phyloP scores from a whole-genome alignment of 2,113 vertebrate species.

The Etheostoma spectabile region DNA sequence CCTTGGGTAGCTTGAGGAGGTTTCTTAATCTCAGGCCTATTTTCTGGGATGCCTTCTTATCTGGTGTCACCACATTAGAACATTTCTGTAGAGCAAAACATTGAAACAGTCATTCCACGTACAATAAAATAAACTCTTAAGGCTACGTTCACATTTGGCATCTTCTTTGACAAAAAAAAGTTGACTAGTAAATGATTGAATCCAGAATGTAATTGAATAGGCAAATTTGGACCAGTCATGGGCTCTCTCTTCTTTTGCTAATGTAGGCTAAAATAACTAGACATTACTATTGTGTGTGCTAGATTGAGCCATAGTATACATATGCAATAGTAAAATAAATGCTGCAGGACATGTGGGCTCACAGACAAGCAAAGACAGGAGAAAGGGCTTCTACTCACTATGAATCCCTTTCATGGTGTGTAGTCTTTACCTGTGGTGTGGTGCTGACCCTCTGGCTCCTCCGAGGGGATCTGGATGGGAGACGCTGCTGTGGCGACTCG shows the following conservation, averaged over 20 bases:
- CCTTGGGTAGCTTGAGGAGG: conserved; percentile 97
- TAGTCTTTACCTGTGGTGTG: conserved; percentile 88
- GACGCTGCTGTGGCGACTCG: conserved; percentile 82
- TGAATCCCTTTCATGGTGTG: neutral
- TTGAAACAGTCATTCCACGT: conserved; percentile 7
- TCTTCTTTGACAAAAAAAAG: too few relatives aligned
- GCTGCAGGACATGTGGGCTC: neutral
- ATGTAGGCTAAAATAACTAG: neutral
- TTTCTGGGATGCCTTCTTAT: conserved; percentile 96
- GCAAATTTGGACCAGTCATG: neutral
- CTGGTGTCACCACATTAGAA: conserved; percentile 90
- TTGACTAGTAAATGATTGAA: neutral
- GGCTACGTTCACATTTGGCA: too few relatives aligned
- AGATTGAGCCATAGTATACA: neutral
- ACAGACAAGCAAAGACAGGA: neutral
- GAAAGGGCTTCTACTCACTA: neutral
- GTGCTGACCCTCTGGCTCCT: conserved; percentile 94
- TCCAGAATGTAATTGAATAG: neutral
- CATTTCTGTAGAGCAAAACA: conserved; percentile 87
- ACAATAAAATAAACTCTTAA: neutral
- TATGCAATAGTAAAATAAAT: neutral
- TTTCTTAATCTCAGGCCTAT: conserved; percentile 96
- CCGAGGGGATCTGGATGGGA: conserved; percentile 92
- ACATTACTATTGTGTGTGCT: neutral
- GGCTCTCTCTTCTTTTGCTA: neutral